Conservation (phyloP, 2,113 vertebrate genomes). For the Amia ocellicauda region DNA sequence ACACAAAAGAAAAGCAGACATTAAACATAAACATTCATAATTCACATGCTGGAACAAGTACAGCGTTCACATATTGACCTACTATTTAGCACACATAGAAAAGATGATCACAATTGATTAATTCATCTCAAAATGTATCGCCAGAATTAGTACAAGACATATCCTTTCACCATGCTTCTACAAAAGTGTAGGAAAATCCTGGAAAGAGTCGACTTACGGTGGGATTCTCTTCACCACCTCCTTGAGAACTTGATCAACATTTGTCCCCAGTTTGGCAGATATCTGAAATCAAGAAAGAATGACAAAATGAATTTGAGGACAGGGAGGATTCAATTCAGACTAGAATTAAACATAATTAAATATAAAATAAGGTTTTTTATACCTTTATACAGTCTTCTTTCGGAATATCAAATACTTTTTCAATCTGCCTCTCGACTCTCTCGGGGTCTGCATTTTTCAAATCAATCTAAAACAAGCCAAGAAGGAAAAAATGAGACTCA, state of each 20-base stretch:
- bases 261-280: conserved; percentile 93
- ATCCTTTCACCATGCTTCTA: no score
- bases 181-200: no score
- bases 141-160: no score
- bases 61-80: no score
- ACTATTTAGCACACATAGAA: no score
- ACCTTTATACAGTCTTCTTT: conserved; percentile 84
- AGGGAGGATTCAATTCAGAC: no score
- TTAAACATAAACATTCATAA: neutral
- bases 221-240: conserved; percentile 84
- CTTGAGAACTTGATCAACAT: conserved; percentile 81
- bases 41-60: neutral
- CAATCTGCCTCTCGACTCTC: conserved; percentile 86
- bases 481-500: neutral
- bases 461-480: conserved; percentile 78
- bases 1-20: neutral
- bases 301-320: neutral
- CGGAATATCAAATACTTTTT: conserved; percentile 92
- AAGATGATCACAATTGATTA: no score
- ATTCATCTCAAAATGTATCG: no score
- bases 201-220: no score
- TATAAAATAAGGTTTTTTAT: no score
- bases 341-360: neutral
- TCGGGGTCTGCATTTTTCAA: conserved; percentile 92
- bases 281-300: conserved; percentile 65